Base-by-base conservation (phyloP, 2,113 vertebrate species). In the Cisticola juncidis region DNA sequence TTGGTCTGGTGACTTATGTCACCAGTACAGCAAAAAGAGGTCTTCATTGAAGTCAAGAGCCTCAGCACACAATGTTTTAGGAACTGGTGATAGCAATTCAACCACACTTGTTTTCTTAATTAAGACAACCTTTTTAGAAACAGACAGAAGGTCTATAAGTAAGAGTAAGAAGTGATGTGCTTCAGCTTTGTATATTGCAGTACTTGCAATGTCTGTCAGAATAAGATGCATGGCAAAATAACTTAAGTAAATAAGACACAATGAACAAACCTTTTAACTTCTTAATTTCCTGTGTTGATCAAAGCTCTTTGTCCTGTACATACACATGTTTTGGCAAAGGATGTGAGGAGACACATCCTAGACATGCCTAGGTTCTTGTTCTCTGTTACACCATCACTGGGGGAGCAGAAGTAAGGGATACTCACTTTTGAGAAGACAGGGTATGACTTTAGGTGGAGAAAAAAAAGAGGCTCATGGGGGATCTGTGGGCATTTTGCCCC, bases 11-110 rank as follows among this genome's bases (percentile, higher is more conserved):
- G 26, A 54, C 2, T 25, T 56, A 11, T 0, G 0, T 58, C 23
- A 57, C 25, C 28, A 45, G 13, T 38, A 26, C 11, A 51, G 19
- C 11, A 73, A 76, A 36, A 72, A 31, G 14, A 65, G 6, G 7
- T 13, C 19, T 60, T 42, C 3, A 1, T 5, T 50, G 47, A 70
- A 83, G 11, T 61, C 48, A 69, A 45, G 12, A 57, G 9, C 8
- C 14, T 15, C 0, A 4, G 23, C 3, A 1, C 6, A 3, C 38
- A 45, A 40, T 25, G 4, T 11, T 71, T 81, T 29, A 62, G 22
- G n/a, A 86, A 76, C 0, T 71, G 26, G 13, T 29, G 38, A 51
- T 21, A 25, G 26, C 23, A 86, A 19, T 71, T 64, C 29, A 88
- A 35, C 23, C 26, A 51, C 6, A 11, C 53, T 22, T 48, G 4